Conservation (phyloP, 2,888 invertebrate species). For the Chymomyza amoena region DNA sequence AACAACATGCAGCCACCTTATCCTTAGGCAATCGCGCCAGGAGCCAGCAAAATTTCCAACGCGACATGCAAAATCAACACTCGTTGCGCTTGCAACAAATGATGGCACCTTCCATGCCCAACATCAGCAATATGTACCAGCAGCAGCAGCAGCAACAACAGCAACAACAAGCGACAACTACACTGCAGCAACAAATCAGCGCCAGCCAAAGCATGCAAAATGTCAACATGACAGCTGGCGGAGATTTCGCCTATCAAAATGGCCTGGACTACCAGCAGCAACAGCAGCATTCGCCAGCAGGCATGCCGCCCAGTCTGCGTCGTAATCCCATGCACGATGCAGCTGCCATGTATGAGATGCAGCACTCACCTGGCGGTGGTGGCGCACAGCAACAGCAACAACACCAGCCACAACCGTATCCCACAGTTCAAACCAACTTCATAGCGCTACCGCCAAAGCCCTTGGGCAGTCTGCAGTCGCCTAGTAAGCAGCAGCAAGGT, state of each 20-base stretch:
- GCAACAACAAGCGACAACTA: slow-evolving; percentile 26
- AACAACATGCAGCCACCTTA: slow-evolving; percentile 56
- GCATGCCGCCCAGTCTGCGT: slow-evolving; percentile 38
- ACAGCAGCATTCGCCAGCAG: slow-evolving; percentile 56
- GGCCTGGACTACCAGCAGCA: slow-evolving; percentile 26
- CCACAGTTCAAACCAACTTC: slow-evolving; percentile 62
- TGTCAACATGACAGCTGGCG: slow-evolving; percentile 68
- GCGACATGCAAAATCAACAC: slow-evolving; percentile 71
- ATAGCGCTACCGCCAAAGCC: slow-evolving; percentile 73
- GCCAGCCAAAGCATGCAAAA: slow-evolving; percentile 79
- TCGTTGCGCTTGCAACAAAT: slow-evolving; percentile 77
- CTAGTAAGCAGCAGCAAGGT: slow-evolving; percentile 79
- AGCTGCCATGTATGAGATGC: slow-evolving; percentile 76
- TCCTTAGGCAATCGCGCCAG: slow-evolving; percentile 73
- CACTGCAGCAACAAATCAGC: slow-evolving; percentile 57
- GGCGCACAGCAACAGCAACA: slow-evolving; percentile 9
- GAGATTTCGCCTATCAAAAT: slow-evolving; percentile 50
- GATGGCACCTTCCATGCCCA: slow-evolving; percentile 79
- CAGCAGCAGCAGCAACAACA: slow-evolving; percentile 50
- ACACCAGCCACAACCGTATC: slow-evolving; percentile 77
- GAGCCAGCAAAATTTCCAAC: slow-evolving; percentile 72
- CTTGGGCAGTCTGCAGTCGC: slow-evolving; percentile 59
- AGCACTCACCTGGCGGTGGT: neutral
- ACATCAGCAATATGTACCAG: slow-evolving; percentile 75
- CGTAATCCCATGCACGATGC: slow-evolving; percentile 82